phyloP scores from a whole-genome alignment of 2,113 vertebrate species.

The Otus sunia region DNA sequence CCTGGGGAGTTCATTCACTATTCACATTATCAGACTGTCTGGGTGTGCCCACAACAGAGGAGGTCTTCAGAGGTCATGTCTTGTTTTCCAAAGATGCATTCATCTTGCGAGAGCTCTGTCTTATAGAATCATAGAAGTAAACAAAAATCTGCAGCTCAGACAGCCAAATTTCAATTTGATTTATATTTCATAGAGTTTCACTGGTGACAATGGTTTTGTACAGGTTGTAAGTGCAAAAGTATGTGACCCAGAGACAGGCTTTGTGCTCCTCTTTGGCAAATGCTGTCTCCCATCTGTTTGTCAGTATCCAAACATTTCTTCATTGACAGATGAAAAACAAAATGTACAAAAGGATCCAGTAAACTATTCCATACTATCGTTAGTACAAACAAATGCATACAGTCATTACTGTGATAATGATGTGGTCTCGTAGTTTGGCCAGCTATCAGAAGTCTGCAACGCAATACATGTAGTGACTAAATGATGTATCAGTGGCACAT shows the following conservation, averaged over 20 bases:
- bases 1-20: neutral
- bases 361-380: constrained; percentile 31
- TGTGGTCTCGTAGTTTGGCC: neutral
- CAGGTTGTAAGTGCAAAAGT: constrained; percentile 51
- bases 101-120: neutral
- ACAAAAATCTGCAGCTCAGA: neutral
- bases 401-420: neutral
- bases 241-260: constrained; percentile 9
- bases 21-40: neutral
- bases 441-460: neutral
- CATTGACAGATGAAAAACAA: constrained; percentile 45
- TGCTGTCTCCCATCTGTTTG: constrained; percentile 47
- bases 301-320: constrained; percentile 27
- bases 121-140: neutral
- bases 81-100: neutral
- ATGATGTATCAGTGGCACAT: neutral
- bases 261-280: constrained; percentile 32
- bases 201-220: neutral
- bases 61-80: neutral
- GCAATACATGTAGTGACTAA: neutral
- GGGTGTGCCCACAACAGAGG: neutral
- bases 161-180: neutral
- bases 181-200: neutral
- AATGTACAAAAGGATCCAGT: constrained; percentile 16
- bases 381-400: neutral